Evolutionary conservation across 2,888 invertebrate genomes (phyloP).

Genomic region (Phragmatobia fuliginosa): DNA sequence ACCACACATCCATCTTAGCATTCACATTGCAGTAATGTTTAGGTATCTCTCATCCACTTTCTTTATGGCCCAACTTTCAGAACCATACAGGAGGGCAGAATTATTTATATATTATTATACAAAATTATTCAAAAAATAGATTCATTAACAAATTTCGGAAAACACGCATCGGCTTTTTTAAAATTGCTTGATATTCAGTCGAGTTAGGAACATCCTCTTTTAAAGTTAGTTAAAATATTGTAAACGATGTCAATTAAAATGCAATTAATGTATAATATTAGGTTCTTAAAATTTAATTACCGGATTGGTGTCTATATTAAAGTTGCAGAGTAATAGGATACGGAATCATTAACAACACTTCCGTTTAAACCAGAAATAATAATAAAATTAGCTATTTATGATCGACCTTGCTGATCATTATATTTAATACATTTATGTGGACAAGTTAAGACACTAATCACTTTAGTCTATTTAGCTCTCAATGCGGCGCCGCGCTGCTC

Average conservation of each 20-base stretch:
- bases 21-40: no score
- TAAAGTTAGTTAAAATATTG: background rate
- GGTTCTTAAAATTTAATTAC: conserved; percentile 27
- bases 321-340: conserved; percentile 44
- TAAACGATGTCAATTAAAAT: conserved; percentile 7
- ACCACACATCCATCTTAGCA: no score
- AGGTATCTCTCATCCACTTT: no score
- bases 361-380: conserved; percentile 51
- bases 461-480: conserved; percentile 26
- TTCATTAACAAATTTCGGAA: no score
- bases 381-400: conserved; percentile 32
- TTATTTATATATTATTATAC: no score
- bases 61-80: no score
- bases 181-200: background rate
- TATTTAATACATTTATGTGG: conserved; percentile 30
- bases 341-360: conserved; percentile 43
- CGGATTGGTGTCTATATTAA: conserved; percentile 21
- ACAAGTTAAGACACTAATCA: conserved; percentile 26
- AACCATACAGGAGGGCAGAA: no score
- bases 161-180: no score
- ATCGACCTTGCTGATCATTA: conserved; percentile 40
- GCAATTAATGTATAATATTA: conserved; percentile 8
- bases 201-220: background rate
- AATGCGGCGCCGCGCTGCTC: conserved; percentile 18
- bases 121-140: no score